Evolutionary conservation across 2,888 invertebrate species (phyloP).

Genomic region (Oligia strigilis): DNA sequence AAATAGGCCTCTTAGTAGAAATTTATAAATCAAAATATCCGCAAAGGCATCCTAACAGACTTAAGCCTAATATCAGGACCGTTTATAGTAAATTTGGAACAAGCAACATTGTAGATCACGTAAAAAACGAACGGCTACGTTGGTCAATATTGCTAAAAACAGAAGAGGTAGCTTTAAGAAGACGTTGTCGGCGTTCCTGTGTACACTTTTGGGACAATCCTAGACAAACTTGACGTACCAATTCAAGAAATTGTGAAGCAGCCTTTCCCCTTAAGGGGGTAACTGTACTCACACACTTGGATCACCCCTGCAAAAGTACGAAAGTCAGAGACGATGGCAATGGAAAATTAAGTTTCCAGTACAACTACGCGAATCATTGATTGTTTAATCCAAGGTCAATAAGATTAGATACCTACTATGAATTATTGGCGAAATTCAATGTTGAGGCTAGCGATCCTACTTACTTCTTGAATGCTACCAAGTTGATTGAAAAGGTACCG

Average conservation of each 20-base stretch:
- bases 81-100: conserved; percentile 71
- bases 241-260: not conserved
- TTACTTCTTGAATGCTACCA: not conserved
- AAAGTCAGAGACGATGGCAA: not conserved
- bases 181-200: not conserved
- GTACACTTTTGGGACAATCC: conserved; percentile 45
- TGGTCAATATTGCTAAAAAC: conserved; percentile 71
- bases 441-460: not conserved
- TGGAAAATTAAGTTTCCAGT: not conserved
- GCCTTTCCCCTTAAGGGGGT: not conserved
- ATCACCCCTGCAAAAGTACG: not conserved
- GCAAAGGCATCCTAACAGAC: conserved; percentile 70
- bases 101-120: conserved; percentile 70
- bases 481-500: not conserved
- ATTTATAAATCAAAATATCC: conserved; percentile 79
- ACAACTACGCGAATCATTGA: not conserved
- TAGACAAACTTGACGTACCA: not conserved
- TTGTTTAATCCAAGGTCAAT: not conserved
- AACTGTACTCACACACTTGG: not conserved
- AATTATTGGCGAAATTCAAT: not conserved
- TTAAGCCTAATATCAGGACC: conserved; percentile 63
- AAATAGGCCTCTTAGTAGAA: conserved; percentile 72
- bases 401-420: not conserved
- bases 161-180: conserved; percentile 69
- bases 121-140: conserved; percentile 71